Evolutionary conservation across 2,888 invertebrate species (phyloP), one percentile per base, ranked within the genome.

Genomic region (Criorhina ranunculi): DNA sequence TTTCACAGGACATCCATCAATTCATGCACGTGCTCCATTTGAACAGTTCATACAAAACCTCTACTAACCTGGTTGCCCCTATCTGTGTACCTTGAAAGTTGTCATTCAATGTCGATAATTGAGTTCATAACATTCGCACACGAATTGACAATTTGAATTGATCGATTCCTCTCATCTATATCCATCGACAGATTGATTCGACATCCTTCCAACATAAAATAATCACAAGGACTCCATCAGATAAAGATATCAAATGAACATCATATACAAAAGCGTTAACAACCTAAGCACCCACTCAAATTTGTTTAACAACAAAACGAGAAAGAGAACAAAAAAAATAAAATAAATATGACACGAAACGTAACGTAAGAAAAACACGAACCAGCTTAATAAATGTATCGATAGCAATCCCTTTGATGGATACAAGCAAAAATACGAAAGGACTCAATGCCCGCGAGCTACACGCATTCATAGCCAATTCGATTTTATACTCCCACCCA

Each of bases 351-450:
- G 51, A 79, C 44, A 37, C 29, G 40, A 51, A 62, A 55, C 15
- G 55, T 55, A 67, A 55, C 60, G 51, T 15, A 53, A 17, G 31
- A 67, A 44, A 60, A 73, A 57, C 53, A 82, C 53, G 72, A 82
- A 72, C 37, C 33, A 67, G 67, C 60, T 72, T 60, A 73, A 67
- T 72, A 83, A 83, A 78, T 53, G 67, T 79, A 79, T 69, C 73
- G 67, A 79, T 83, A 75, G 67, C 69, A 79, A 83, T 83, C 73
- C 66, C 83, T 83, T 83, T 83, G 83, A 83, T 83, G 79, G 76
- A 64, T 62, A 42, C 40, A 44, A 55, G 15, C 15, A 9, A n/a
- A 31, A 67, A 8, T 37, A 31, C 35, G 46, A 62, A 33, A 42
- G 40, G 49, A 69, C 73, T 73, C 53, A 69, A 69, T 73, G 73